A percentile compares a stretch with the other conserved stretches of the same genome.
Conservation (phyloP, 2,888 invertebrate genomes). For the Pristionchus japonicus region DNA sequence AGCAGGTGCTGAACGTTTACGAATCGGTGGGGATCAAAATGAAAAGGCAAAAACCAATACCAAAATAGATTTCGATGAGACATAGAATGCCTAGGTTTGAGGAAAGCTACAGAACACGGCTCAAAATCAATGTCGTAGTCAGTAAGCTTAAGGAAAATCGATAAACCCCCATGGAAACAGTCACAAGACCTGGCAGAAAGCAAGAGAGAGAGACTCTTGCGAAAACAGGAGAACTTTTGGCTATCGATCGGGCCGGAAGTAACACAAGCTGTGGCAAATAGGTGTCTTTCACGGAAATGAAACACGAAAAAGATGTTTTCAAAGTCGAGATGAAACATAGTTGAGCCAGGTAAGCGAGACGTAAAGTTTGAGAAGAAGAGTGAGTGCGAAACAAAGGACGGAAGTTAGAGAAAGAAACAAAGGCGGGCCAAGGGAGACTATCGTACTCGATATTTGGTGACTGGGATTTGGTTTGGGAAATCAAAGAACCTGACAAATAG, state of each 20-base stretch:
- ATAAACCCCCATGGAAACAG: not conserved
- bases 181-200: not conserved
- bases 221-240: constrained; percentile 32
- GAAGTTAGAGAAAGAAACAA: not conserved
- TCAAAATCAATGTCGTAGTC: not conserved
- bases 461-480: not conserved
- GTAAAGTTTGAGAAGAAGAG: not conserved
- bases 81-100: not conserved
- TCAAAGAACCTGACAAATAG: not conserved
- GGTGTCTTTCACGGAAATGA: not conserved
- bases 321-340: too few species aligned
- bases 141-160: not conserved
- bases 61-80: not conserved
- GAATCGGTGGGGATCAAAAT: not conserved
- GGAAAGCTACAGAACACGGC: not conserved
- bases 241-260: constrained; percentile 17
- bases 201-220: not conserved
- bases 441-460: not conserved
- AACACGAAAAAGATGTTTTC: not conserved
- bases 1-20: not conserved
- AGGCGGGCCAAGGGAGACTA: not conserved
- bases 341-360: too few species aligned
- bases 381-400: not conserved
- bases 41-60: not conserved
- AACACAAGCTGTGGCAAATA: not conserved